These are phyloP conservation scores for Philopotamus ludificatus DNA, from an alignment of 1,140 invertebrate genomes.

Conservation along the genomic window DNA sequence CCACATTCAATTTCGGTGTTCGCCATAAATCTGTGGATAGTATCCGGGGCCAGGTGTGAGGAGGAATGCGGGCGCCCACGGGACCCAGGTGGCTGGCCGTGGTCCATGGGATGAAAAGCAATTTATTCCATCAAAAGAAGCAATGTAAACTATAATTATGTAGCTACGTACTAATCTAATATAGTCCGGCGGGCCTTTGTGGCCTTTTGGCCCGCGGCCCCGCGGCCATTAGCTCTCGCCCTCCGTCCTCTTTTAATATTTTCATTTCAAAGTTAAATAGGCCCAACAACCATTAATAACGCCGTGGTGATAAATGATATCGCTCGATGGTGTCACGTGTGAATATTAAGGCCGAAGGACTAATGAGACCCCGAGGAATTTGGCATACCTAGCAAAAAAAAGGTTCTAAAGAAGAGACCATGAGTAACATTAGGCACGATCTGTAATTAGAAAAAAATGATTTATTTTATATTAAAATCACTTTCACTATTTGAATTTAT, in stretches of 20 bases:
- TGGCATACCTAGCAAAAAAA: too few relatives aligned
- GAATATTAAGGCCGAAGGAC: too few relatives aligned
- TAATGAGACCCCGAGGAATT: too few relatives aligned
- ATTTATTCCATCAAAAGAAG: conserved; percentile 39
- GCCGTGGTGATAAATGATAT: conserved; percentile 28
- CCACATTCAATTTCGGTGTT: too few relatives aligned
- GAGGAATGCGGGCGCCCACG: conserved; percentile 10
- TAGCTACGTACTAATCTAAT: conserved; percentile 40
- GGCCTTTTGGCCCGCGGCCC: conserved; percentile 11
- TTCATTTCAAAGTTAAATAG: conserved; percentile 34
- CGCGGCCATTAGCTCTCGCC: conserved; percentile 18
- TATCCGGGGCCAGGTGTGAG: background rate
- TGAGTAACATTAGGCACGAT: too few relatives aligned
- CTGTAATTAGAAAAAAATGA: too few relatives aligned
- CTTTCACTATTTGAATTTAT: too few relatives aligned
- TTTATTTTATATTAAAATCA: too few relatives aligned
- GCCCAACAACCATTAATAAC: conserved; percentile 31
- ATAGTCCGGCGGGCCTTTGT: conserved; percentile 36
- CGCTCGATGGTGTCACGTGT: conserved; percentile 6
- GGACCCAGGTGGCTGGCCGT: conserved; percentile 12
- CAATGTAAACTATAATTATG: conserved; percentile 41
- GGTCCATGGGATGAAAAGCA: conserved; percentile 33
- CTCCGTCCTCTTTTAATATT: conserved; percentile 26
- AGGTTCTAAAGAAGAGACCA: too few relatives aligned
- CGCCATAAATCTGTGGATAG: background rate